phyloP scores from a whole-genome alignment of 1,140 invertebrate species.

The Caenorhabditis latens region DNA sequence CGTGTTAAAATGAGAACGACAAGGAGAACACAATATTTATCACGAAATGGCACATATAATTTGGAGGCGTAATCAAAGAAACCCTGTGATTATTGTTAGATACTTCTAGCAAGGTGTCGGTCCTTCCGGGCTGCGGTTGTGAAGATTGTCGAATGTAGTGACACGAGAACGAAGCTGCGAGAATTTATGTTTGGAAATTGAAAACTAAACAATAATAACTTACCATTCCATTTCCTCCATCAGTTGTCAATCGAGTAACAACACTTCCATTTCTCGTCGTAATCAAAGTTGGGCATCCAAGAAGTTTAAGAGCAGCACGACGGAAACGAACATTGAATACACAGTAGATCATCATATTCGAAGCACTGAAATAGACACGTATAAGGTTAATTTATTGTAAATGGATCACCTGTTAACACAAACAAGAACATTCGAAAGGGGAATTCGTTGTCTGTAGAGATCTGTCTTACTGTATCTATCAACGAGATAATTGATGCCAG shows the following conservation, averaged over 20 bases:
- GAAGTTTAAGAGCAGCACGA: slow-evolving; percentile 24
- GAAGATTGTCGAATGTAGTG: slow-evolving; percentile 10
- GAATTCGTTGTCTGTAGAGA: slow-evolving; percentile 67
- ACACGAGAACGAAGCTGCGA: slow-evolving; percentile 1
- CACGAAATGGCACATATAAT: slow-evolving; percentile 3
- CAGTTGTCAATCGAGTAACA: neutral
- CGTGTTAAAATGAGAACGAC: neutral
- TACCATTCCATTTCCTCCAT: neutral
- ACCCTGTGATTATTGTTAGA: neutral
- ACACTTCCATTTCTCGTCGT: slow-evolving; percentile 11
- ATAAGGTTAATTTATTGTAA: neutral
- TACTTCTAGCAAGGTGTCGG: neutral
- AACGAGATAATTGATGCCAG: slow-evolving; percentile 72
- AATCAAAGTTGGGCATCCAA: neutral
- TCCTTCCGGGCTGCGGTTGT: neutral
- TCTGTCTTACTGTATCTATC: slow-evolving; percentile 68
- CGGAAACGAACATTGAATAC: slow-evolving; percentile 61
- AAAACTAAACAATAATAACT: neutral
- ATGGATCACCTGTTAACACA: slow-evolving; percentile 72
- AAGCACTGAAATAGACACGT: slow-evolving; percentile 44
- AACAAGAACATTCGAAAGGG: slow-evolving; percentile 74
- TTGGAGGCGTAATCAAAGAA: neutral
- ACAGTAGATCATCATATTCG: slow-evolving; percentile 60
- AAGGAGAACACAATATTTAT: neutral
- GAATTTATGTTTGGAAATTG: neutral